A percentile compares a stretch with the other conserved stretches of the same genome.
These are phyloP conservation scores for Arbacia lixula DNA, from an alignment of 53 echinoderm and acorn worm genomes.

Conservation along the genomic window DNA sequence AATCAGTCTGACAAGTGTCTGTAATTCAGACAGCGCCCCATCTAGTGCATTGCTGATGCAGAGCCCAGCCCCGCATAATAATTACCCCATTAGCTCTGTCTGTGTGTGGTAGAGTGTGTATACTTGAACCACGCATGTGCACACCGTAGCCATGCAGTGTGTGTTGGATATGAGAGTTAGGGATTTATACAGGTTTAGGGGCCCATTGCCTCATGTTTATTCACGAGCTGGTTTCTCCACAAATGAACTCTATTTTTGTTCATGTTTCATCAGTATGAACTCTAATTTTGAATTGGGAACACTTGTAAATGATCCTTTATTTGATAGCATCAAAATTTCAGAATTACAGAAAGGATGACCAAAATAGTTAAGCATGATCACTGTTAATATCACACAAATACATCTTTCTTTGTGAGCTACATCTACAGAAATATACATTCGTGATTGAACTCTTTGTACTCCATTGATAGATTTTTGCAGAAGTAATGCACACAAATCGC, in stretches of 20 bases:
- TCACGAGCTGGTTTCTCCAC: background rate
- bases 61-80: constrained; percentile 21
- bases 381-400: background rate
- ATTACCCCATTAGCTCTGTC: background rate
- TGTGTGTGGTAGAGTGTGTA: too few species aligned
- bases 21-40: background rate
- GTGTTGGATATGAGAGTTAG: background rate
- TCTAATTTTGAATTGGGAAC: too few species aligned
- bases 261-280: background rate
- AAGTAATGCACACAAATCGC: too few species aligned
- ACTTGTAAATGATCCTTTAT: too few species aligned
- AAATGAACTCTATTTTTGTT: background rate
- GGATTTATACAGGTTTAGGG: constrained; percentile 7
- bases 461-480: too few species aligned
- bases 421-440: too few species aligned
- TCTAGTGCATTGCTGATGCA: constrained; percentile 2
- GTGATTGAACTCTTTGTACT: too few species aligned
- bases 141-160: background rate
- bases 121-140: too few species aligned
- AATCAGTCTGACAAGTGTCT: constrained; percentile 16
- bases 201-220: constrained; percentile 18
- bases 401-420: too few species aligned
- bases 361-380: background rate
- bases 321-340: too few species aligned
- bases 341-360: too few species aligned